phyloP scores from a whole-genome alignment of 2,113 vertebrate genomes.

The Otolemur garnettii region DNA sequence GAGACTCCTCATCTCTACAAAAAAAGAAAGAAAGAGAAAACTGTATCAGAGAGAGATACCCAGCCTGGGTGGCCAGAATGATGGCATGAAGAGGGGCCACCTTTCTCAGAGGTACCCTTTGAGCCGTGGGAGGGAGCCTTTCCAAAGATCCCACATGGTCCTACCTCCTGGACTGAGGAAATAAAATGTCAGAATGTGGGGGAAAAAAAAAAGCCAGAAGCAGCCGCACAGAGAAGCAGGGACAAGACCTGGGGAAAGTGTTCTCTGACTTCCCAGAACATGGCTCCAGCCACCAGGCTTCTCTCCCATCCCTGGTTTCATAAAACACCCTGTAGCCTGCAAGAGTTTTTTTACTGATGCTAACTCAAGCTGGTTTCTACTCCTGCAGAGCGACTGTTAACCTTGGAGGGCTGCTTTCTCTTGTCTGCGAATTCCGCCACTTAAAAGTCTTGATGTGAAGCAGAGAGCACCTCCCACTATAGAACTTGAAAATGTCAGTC shows the following conservation, averaged over 20 bases:
- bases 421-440: not conserved
- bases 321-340: not conserved
- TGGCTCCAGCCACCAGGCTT: not conserved
- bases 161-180: not conserved
- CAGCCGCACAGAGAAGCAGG: not conserved
- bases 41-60: not conserved
- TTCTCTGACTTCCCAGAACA: not conserved
- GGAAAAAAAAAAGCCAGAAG: not conserved
- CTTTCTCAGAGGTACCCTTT: not conserved
- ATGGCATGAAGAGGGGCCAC: not conserved
- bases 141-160: not conserved
- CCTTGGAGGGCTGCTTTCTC: not conserved
- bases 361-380: not conserved
- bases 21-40: too few relatives aligned
- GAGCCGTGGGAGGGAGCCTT: not conserved
- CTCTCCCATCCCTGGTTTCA: not conserved
- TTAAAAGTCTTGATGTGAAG: not conserved
- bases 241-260: not conserved
- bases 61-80: not conserved
- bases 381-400: not conserved
- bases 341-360: not conserved
- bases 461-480: not conserved
- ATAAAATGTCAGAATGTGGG: not conserved
- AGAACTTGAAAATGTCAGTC: not conserved
- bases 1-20: too few relatives aligned